Conservation (phyloP, 2,113 vertebrate genomes). For the Cranoglanis bouderius region DNA sequence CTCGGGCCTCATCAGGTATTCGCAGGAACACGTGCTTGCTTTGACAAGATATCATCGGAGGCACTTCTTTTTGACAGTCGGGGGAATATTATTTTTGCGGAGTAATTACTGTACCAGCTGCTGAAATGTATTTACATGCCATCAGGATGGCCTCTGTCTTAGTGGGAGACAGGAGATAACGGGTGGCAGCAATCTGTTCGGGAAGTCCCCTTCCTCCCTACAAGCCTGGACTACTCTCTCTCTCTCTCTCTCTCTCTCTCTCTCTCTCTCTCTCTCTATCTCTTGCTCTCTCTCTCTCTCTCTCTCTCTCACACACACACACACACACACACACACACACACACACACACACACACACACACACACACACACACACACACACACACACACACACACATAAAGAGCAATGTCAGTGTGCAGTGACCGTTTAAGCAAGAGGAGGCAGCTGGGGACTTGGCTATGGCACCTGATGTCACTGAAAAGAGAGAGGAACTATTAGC, state of each 20-base stretch:
- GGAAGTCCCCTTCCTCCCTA: constrained; percentile 22
- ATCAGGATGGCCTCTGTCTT: constrained; percentile 51
- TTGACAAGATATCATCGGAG: constrained; percentile 57
- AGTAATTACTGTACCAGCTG: constrained; percentile 61
- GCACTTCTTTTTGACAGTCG: constrained; percentile 45
- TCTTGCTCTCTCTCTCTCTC: background rate
- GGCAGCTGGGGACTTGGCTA: constrained; percentile 36
- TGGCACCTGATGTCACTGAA: constrained; percentile 40
- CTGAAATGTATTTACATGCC: constrained; percentile 61
- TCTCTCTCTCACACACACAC: constrained; percentile 10
- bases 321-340: background rate
- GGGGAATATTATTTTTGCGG: constrained; percentile 58
- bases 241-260: background rate
- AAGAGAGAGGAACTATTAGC: constrained; percentile 33
- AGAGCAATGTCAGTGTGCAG: constrained; percentile 50
- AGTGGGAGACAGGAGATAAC: constrained; percentile 39
- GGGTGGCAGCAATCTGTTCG: constrained; percentile 57
- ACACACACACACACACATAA: background rate
- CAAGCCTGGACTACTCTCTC: background rate
- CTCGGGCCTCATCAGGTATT: constrained; percentile 55
- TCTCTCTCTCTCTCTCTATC: background rate
- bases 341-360: constrained; percentile 11
- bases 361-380: constrained; percentile 1
- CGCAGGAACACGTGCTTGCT: constrained; percentile 37
- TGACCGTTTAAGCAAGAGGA: constrained; percentile 48